phyloP scores from a whole-genome alignment of 2,797 vertebrate genomes.

The Clarias laeviceps region DNA sequence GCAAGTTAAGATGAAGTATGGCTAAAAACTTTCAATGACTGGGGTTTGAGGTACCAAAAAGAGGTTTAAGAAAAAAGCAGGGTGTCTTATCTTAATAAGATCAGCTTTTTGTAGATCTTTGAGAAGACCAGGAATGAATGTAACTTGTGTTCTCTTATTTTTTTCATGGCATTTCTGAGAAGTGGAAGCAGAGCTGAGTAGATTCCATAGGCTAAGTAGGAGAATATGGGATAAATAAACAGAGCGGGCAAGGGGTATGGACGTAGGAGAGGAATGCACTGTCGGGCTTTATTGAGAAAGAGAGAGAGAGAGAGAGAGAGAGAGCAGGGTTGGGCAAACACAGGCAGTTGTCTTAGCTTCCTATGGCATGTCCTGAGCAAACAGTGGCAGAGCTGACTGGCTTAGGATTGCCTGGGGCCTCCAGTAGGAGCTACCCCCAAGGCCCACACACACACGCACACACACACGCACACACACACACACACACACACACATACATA shows the following conservation, averaged over 20 bases:
- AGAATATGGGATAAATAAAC: conserved; percentile 60
- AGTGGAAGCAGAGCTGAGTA: conserved; percentile 25
- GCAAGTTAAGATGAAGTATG: conserved; percentile 33
- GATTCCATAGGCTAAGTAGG: conserved; percentile 47
- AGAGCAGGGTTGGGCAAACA: conserved; percentile 77
- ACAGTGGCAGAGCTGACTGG: conserved; percentile 74
- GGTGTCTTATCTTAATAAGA: neutral
- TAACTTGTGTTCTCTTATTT: neutral
- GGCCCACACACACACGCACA: conserved; percentile 30
- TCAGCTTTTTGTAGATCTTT: neutral
- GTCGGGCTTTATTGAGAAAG: conserved; percentile 37
- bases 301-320: conserved; percentile 38
- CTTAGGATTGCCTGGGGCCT: conserved; percentile 58
- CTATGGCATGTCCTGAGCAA: conserved; percentile 82
- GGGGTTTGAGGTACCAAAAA: conserved; percentile 31
- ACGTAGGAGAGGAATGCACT: conserved; percentile 39
- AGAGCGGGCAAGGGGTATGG: conserved; percentile 31
- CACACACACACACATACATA: conserved; percentile 42
- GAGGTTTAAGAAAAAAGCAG: neutral
- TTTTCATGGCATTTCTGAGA: conserved; percentile 31
- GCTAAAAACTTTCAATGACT: conserved; percentile 26
- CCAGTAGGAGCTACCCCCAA: conserved; percentile 15
- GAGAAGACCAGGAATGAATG: neutral
- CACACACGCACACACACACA: too few species aligned
- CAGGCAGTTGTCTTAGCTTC: conserved; percentile 82